Evolutionary conservation across 92 coral and sea anemone species (phyloP).

Genomic region (Muricea muricata): DNA sequence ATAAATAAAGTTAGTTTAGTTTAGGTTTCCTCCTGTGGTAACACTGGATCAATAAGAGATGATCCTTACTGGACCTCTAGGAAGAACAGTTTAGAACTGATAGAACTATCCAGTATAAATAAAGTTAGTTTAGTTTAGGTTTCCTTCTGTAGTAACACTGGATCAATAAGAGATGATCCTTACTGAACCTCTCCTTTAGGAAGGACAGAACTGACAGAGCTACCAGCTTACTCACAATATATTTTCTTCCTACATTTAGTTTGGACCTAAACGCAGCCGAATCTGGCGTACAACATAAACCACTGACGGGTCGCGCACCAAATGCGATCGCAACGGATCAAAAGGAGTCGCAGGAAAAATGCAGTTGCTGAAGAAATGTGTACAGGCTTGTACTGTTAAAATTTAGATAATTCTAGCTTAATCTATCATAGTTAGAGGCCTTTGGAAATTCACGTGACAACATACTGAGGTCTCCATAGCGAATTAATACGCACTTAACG

Average conservation of each 20-base stretch:
- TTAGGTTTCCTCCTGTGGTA: no score
- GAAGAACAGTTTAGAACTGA: no score
- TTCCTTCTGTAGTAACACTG: no score
- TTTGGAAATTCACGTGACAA: not conserved
- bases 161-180: no score
- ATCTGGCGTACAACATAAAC: slow-evolving; percentile 98
- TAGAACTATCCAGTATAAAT: no score
- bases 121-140: no score
- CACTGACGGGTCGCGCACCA: slow-evolving; percentile 93
- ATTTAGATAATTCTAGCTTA: slow-evolving; percentile 23
- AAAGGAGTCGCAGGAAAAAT: slow-evolving; percentile 93
- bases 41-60: no score
- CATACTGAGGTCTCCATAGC: not conserved
- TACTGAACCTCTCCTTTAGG: no score
- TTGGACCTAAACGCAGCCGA: slow-evolving; percentile 99
- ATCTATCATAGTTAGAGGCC: not conserved
- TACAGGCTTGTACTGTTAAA: slow-evolving; percentile 8
- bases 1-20: no score
- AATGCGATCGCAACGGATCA: slow-evolving; percentile 97
- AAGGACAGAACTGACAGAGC: no score
- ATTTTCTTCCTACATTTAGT: slow-evolving; percentile 45
- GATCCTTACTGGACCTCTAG: no score
- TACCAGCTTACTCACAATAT: not conserved
- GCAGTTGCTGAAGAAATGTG: slow-evolving; percentile 68
- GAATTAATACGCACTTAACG: not conserved